Percentiles rank a stretch among this genome's conserved stretches.
phyloP scores from a whole-genome alignment of 2,888 invertebrate species.

The Bedellia somnulentella region DNA sequence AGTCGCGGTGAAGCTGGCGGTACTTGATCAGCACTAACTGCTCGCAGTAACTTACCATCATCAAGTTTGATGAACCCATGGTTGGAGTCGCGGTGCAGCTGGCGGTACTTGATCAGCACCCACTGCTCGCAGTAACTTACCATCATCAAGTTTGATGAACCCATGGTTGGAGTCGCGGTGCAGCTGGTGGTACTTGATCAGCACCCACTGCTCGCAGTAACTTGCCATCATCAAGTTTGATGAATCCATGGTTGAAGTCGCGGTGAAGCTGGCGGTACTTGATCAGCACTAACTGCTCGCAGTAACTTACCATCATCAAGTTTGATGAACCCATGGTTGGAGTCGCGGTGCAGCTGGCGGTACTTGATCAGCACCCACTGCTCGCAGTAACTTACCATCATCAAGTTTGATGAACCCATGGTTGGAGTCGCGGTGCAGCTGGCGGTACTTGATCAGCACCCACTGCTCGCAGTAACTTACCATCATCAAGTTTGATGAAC shows the following conservation, averaged over 20 bases:
- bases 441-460: conserved; percentile 70
- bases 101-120: conserved; percentile 70
- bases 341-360: conserved; percentile 63
- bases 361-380: conserved; percentile 73
- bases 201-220: no score
- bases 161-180: conserved; percentile 69
- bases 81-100: conserved; percentile 65
- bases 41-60: conserved; percentile 64
- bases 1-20: conserved; percentile 62
- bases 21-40: conserved; percentile 72
- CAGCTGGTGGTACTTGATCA: conserved; percentile 67
- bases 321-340: no score
- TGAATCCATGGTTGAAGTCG: conserved; percentile 68
- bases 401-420: no score
- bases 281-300: conserved; percentile 70
- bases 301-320: no score
- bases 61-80: conserved; percentile 66
- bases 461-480: conserved; percentile 65
- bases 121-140: no score
- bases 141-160: conserved; percentile 63
- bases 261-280: conserved; percentile 66
- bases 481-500: conserved; percentile 63
- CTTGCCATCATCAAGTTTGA: conserved; percentile 65
- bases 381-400: no score
- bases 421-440: conserved; percentile 65